A percentile compares a stretch with the other conserved stretches of the same genome.
phyloP scores from a whole-genome alignment of 2,888 invertebrate species.

The Atrina japonica region DNA sequence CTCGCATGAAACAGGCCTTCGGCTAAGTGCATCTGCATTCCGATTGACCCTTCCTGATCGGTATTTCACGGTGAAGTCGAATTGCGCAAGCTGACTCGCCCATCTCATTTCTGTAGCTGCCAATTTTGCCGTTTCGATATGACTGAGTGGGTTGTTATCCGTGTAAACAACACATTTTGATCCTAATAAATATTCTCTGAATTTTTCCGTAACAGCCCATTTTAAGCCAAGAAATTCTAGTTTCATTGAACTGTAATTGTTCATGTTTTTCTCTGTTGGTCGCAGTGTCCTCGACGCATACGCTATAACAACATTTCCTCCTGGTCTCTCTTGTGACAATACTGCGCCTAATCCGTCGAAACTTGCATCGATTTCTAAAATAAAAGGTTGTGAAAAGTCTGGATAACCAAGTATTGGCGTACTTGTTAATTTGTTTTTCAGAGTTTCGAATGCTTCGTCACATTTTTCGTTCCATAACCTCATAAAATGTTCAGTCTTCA shows the following conservation, averaged over 20 bases:
- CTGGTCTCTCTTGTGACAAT: conserved; percentile 44
- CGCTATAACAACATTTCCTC: conserved; percentile 38
- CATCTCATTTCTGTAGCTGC: conserved; percentile 56
- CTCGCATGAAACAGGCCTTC: conserved; percentile 1
- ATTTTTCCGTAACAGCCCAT: conserved; percentile 37
- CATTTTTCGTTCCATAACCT: conserved; percentile 30
- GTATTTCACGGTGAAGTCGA: conserved; percentile 48
- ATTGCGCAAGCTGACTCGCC: conserved; percentile 48
- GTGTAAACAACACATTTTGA: conserved; percentile 25
- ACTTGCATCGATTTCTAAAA: conserved; percentile 52
- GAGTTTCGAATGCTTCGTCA: conserved; percentile 27
- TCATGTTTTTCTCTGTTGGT: conserved; percentile 43
- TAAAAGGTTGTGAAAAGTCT: conserved; percentile 45
- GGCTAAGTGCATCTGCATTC: conserved; percentile 48
- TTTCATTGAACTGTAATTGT: conserved; percentile 33
- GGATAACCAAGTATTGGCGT: conserved; percentile 46
- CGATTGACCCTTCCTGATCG: conserved; percentile 43
- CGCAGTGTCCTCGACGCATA: conserved; percentile 48
- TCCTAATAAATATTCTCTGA: conserved; percentile 31
- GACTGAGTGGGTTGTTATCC: conserved; percentile 41
- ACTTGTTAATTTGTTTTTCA: conserved; percentile 35
- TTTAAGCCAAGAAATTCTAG: conserved; percentile 30
- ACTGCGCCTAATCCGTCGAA: conserved; percentile 45
- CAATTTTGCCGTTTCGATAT: conserved; percentile 51
- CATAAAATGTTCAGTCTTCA: conserved; percentile 9